A percentile compares a stretch with the other conserved stretches of the same genome.
Conservation (phyloP, 2,113 vertebrate genomes). For the Dunckerocampus dactyliophorus region DNA sequence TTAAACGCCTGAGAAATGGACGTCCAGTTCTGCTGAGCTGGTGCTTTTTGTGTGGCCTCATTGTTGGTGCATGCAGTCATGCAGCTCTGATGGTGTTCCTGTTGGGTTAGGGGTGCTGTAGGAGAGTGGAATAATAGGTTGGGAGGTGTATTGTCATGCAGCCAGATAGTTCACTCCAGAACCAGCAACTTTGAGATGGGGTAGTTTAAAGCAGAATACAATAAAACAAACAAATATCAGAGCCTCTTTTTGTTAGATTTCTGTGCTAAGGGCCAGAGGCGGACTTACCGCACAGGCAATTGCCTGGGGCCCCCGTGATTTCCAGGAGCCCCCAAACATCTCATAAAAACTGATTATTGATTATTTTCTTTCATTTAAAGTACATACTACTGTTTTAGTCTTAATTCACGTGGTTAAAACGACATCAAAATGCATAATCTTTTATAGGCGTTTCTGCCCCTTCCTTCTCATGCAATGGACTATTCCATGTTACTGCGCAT, state of each 20-base stretch:
- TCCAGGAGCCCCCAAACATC: too few species aligned
- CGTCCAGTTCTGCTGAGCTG: slow-evolving; percentile 69
- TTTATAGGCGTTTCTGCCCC: too few species aligned
- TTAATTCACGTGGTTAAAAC: too few species aligned
- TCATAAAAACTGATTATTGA: too few species aligned
- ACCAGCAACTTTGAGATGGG: slow-evolving; percentile 45
- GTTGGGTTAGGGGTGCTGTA: slow-evolving; percentile 53
- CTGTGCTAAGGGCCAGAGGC: too few species aligned
- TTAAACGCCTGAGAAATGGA: slow-evolving; percentile 69
- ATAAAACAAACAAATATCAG: slow-evolving; percentile 27
- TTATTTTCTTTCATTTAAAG: too few species aligned
- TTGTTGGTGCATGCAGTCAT: slow-evolving; percentile 72
- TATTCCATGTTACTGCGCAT: too few species aligned
- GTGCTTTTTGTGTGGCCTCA: slow-evolving; percentile 69
- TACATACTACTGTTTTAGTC: too few species aligned
- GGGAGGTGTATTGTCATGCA: slow-evolving; percentile 42
- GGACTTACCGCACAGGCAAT: too few species aligned
- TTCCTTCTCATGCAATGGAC: too few species aligned
- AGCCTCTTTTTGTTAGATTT: slow-evolving; percentile 29
- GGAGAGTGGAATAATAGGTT: slow-evolving; percentile 32
- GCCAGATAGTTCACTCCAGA: slow-evolving; percentile 58
- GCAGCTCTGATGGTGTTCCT: slow-evolving; percentile 62
- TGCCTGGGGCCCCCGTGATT: too few species aligned
- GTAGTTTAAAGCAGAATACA: slow-evolving; percentile 19
- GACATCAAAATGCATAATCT: too few species aligned